Evolutionary conservation across 1,140 invertebrate species (phyloP), one percentile per base, ranked within the genome.

Genomic region (Cydia fagiglandana): DNA sequence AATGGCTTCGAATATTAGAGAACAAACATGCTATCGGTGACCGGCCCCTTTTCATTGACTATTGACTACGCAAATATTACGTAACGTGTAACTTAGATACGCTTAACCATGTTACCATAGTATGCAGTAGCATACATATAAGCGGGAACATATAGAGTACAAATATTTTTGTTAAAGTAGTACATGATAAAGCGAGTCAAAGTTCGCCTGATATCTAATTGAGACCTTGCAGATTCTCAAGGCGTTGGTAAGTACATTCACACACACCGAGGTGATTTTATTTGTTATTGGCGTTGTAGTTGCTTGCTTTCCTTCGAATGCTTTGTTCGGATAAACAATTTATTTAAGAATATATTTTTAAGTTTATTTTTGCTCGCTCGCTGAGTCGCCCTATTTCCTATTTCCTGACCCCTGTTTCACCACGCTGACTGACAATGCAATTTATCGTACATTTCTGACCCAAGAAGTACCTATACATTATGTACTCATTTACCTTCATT

Each of bases 161-260:
- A 80, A 84, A 86, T 88, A 85, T 85, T 88, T 85, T 87, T 84
- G 77, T 84, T 86, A 75, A 79, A 74, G 78, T 61, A 13, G 34
- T 73, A 53, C 47, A 45, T 53, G 86, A 86, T 90, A 90, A 50
- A 75, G 38, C 66, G 78, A 73, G 84, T 84, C 85, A 88, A 87
- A 88, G 87, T 87, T 88, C 84, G 81, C 17, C 13, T n/a, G 85
- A 86, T 88, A 5, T 34, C 5, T 34, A 90, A 78, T 17, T 20
- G 47, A 64, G 76, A 56, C 77, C 81, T 83, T 86, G 81, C 66
- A 7, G 66, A 70, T 70, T 38, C 66, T 70, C 34, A 70, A 70
- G 66, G 66, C 66, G 34, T 10, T 41, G 15, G 38, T n/a, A n/a
- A n/a, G n/a, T 45, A 6, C 15, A 10, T 38, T 68, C 64, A 38